Evolutionary conservation across 2,113 vertebrate species (phyloP).

Genomic region (Leucosticte australis): DNA sequence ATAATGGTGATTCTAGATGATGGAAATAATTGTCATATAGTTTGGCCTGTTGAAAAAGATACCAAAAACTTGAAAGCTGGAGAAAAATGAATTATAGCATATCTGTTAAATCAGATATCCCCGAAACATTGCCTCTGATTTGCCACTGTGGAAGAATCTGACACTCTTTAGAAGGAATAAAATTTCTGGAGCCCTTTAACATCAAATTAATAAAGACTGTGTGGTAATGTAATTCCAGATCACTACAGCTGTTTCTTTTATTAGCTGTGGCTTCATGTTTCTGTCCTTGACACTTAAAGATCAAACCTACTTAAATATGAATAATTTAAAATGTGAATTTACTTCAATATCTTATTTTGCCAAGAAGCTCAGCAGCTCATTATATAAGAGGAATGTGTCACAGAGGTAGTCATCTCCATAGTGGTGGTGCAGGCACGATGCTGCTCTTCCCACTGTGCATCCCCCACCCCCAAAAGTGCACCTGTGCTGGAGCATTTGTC

Average conservation of each 20-base stretch:
- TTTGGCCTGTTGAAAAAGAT: neutral
- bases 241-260: constrained; percentile 18
- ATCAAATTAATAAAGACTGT: constrained; percentile 19
- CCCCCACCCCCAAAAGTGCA: neutral
- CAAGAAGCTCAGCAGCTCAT: constrained; percentile 17
- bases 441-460: neutral
- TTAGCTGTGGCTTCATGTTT: constrained; percentile 51
- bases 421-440: neutral
- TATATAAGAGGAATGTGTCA: constrained; percentile 52
- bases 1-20: neutral
- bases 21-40: neutral
- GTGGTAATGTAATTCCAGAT: constrained; percentile 23
- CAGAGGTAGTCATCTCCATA: neutral
- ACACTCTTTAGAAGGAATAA: neutral
- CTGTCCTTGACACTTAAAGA: constrained; percentile 57
- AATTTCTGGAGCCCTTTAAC: constrained; percentile 9
- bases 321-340: constrained; percentile 44
- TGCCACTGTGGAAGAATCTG: neutral
- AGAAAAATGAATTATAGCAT: neutral
- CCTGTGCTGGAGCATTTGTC: neutral
- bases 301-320: constrained; percentile 63
- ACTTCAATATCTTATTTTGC: constrained; percentile 28
- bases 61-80: neutral
- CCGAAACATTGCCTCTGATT: neutral
- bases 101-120: neutral